phyloP scores from a whole-genome alignment of 2,113 vertebrate genomes.

The Galbula dea region DNA sequence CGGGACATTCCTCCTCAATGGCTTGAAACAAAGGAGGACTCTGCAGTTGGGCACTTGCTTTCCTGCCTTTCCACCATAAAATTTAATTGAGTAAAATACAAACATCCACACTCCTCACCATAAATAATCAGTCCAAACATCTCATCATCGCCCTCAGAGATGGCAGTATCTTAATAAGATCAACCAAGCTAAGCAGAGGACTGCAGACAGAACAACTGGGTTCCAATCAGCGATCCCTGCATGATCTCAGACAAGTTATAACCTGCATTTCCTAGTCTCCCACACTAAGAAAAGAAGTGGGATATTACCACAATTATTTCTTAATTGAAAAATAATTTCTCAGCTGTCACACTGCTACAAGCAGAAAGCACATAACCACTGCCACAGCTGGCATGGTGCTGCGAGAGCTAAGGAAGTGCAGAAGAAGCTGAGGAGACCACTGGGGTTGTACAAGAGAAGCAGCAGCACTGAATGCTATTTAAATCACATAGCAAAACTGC shows the following conservation, averaged over 20 bases:
- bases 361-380: background rate
- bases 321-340: slow-evolving; percentile 38
- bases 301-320: background rate
- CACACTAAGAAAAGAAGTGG: slow-evolving; percentile 13
- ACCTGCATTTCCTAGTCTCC: slow-evolving; percentile 39
- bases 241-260: slow-evolving; percentile 29
- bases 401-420: background rate
- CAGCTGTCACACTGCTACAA: background rate
- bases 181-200: background rate
- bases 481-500: background rate
- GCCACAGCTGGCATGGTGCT: background rate
- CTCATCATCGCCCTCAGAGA: background rate
- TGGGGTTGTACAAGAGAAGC: background rate
- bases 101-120: background rate
- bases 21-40: slow-evolving; percentile 27
- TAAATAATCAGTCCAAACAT: slow-evolving; percentile 47
- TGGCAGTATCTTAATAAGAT: slow-evolving; percentile 55
- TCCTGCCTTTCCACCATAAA: slow-evolving; percentile 23
- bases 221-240: slow-evolving; percentile 1
- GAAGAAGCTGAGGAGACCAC: background rate
- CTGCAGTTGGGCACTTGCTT: background rate
- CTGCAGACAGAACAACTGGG: slow-evolving; percentile 19
- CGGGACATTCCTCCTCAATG: background rate
- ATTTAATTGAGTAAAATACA: slow-evolving; percentile 37
- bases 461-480: background rate